These are phyloP conservation scores for Ischnura elegans DNA, from an alignment of 2,888 invertebrate species.

Conservation along the genomic window DNA sequence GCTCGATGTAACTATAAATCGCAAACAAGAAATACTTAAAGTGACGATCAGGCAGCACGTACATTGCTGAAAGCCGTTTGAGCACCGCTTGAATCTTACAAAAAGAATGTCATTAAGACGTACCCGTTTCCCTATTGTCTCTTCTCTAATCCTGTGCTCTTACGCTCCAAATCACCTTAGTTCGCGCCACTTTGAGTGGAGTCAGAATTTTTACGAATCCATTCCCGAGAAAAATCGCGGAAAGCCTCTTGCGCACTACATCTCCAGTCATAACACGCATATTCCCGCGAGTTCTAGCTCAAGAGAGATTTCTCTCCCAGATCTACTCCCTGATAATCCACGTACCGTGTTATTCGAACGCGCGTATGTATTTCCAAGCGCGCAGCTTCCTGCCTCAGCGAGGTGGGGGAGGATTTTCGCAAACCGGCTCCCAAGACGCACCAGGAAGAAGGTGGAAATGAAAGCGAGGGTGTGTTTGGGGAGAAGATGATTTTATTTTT, in stretches of 20 bases:
- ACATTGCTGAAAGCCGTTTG: too few species aligned
- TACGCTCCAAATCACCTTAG: neutral
- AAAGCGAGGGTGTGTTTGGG: neutral
- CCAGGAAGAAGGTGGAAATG: neutral
- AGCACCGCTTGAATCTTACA: too few species aligned
- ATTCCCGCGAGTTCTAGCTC: neutral
- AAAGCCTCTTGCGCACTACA: conserved; percentile 28
- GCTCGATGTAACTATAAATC: too few species aligned
- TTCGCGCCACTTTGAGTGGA: neutral
- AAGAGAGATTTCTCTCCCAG: neutral
- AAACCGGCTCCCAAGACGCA: neutral
- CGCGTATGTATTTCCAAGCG: conserved; percentile 9
- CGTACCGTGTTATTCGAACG: conserved; percentile 24
- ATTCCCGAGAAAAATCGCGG: neutral
- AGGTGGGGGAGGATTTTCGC: neutral
- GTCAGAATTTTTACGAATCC: conserved; percentile 23
- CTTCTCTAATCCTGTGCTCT: neutral
- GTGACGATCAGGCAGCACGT: too few species aligned
- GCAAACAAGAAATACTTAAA: too few species aligned
- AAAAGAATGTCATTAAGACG: too few species aligned
- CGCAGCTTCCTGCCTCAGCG: neutral
- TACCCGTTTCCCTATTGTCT: too few species aligned
- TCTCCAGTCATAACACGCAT: conserved; percentile 23
- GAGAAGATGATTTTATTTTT: conserved; percentile 15
- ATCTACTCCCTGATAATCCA: conserved; percentile 23